A percentile compares a stretch with the other conserved stretches of the same genome.
phyloP scores from a whole-genome alignment of 1,140 invertebrate genomes.

The Drosophila chauvacae region DNA sequence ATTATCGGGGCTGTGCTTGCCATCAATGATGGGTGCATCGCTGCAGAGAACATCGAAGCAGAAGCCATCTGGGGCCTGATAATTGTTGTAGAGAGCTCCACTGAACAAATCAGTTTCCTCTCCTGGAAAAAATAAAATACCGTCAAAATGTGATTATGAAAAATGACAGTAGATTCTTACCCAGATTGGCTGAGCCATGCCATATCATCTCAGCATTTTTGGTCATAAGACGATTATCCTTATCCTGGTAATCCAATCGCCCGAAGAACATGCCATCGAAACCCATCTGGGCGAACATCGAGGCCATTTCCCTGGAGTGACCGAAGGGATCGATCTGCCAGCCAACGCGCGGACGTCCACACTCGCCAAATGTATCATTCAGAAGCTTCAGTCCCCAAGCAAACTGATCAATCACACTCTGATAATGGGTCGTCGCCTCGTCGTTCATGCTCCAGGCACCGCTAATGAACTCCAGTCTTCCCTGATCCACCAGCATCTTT shows the following conservation, averaged over 20 bases:
- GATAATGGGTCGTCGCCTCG: conserved; percentile 96
- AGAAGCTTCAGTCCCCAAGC: conserved; percentile 88
- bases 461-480: conserved; percentile 94
- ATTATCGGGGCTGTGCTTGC: conserved; percentile 89
- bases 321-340: conserved; percentile 99
- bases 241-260: conserved; percentile 95
- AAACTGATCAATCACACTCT: conserved; percentile 97
- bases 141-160: not conserved
- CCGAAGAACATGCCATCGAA: conserved; percentile 96
- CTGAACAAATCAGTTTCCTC: conserved; percentile 88
- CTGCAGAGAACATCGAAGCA: conserved; percentile 94
- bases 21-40: conserved; percentile 93
- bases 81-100: conserved; percentile 90
- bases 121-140: conserved; percentile 8
- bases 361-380: conserved; percentile 93
- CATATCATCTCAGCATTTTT: conserved; percentile 86
- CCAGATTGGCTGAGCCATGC: conserved; percentile 68
- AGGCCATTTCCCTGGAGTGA: conserved; percentile 93
- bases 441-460: conserved; percentile 98
- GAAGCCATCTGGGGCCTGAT: conserved; percentile 93
- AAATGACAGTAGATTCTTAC: conserved; percentile 7
- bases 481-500: conserved; percentile 88
- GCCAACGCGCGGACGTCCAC: conserved; percentile 91
- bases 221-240: conserved; percentile 86
- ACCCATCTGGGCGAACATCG: conserved; percentile 92